Base-by-base conservation (phyloP, 2,113 vertebrate genomes). In the Morone saxatilis region DNA sequence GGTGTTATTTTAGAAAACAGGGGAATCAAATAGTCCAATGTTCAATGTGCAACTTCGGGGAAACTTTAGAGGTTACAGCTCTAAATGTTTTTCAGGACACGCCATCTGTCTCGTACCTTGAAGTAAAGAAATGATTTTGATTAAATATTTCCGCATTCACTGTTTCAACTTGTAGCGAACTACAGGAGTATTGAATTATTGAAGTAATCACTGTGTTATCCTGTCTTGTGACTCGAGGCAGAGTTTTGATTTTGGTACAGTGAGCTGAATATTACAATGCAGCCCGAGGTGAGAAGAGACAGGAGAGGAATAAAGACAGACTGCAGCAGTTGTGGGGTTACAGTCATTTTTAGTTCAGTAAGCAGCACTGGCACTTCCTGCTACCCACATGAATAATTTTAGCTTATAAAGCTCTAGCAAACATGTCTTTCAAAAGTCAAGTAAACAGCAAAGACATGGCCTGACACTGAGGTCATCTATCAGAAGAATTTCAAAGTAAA, bases 101-200 rank as follows among this genome's bases (percentile, higher is more conserved):
- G 1, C 45, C 54, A 25, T 78, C 53, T 60, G 65, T 70, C 76
- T 66, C 19, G 2, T 20, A 25, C 56, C 16, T 45, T 3, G 1
- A 60, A 19, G 17, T 7, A 7, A 61, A 61, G 5, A 43, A 4
- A 5, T 12, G 19, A 60, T 45, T 63, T 20, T 54, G 31, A 47
- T 80, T 51, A 65, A 47, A 81, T 76, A 72, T 73, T 71, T 47
- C 12, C 22, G 40, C n/a, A 3, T 43, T 65, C 53, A 31, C 36
- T 38, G 36, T 73, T 83, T 86, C 20, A 65, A 74, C 72, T 77
- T 43, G 31, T n/a, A 53, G 16, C 43, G 78, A 75, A 70, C 56
- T 51, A 22, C 43, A 0, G 60, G 31, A 66, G 50, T 38, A 5
- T 19, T 84, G 53, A 78, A 80, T 78, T 78, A 78, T 71, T 80